Base-by-base conservation (phyloP, 2,888 invertebrate genomes). In the Matsumyia berberina region DNA sequence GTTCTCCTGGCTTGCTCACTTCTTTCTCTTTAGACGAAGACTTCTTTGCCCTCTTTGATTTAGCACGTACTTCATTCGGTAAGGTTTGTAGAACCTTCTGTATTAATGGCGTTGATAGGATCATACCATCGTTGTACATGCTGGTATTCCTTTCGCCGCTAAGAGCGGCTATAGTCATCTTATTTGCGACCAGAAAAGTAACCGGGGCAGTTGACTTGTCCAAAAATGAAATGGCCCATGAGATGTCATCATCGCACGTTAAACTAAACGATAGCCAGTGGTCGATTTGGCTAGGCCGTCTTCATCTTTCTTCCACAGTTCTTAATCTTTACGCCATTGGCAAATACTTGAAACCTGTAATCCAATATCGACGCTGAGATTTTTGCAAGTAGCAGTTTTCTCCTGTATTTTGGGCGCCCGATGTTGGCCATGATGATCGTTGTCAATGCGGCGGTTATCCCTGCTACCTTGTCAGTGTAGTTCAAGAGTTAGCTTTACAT, bases 211-310 rank as follows among this genome's bases (percentile, higher is more conserved):
- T 93, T 33, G 94, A 94, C 88, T 94, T 94, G 88, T 98, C 95
- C 88, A 98, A 92, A 91, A 96, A 95, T n/a, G 93, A 92, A 66
- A 97, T 88, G 4, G 95, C 94, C 88, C 94, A 93, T 0, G 93
- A 92, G 62, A 95, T 94, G 87, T 95, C 94, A 85, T 93, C 93
- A 15, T 93, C 93, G 62, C 94, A 91, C 53, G 93, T 92, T 44
- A 96, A 92, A 49, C 96, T 94, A 89, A 95, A 96, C 0, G 96
- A 95, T 9, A 98, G 92, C 98, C 98, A 98, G 90, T 97, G 97
- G 91, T 98, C 98, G 88, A 97, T 95, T 91, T 96, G 96, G n/a
- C n/a, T n/a, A n/a, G n/a, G n/a, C n/a, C n/a, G n/a, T n/a, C n/a
- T n/a, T n/a, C n/a, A n/a, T n/a, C n/a, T n/a, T n/a, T n/a, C n/a